Evolutionary conservation across 2,113 vertebrate species (phyloP).

Genomic region (Glaucidium brasilianum): DNA sequence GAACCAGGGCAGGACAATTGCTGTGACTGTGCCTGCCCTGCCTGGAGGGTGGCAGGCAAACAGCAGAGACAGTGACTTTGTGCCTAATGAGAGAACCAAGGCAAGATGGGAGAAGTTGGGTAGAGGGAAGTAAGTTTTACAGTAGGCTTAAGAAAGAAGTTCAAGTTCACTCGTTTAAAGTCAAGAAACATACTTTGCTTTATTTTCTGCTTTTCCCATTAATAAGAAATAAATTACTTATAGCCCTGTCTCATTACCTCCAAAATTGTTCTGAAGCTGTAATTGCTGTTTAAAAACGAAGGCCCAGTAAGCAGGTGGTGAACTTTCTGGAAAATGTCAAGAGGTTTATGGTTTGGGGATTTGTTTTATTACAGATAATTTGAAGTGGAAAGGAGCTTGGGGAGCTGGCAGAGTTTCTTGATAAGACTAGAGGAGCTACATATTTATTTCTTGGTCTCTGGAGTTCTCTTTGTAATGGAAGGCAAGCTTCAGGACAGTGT

Average conservation of each 20-base stretch:
- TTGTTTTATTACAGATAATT: not conserved
- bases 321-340: conserved; percentile 2
- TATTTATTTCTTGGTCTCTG: not conserved
- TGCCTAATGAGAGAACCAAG: not conserved
- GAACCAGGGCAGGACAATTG: not conserved
- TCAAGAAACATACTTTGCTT: not conserved
- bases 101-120: not conserved
- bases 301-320: not conserved
- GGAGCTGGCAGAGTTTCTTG: not conserved
- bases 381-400: fast-evolving
- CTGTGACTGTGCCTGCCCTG: fast-evolving
- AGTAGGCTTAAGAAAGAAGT: not conserved
- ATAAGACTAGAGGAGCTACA: not conserved
- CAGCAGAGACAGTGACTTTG: fast-evolving
- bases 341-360: not conserved
- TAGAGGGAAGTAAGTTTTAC: not conserved
- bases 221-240: not conserved
- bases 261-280: not conserved
- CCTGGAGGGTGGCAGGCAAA: no score
- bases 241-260: not conserved
- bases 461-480: not conserved
- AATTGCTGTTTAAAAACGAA: not conserved
- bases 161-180: not conserved
- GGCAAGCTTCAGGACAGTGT: not conserved
- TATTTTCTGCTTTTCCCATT: not conserved